These are phyloP conservation scores for Solenopsis invicta DNA, from an alignment of 1,140 invertebrate genomes.

Conservation along the genomic window DNA sequence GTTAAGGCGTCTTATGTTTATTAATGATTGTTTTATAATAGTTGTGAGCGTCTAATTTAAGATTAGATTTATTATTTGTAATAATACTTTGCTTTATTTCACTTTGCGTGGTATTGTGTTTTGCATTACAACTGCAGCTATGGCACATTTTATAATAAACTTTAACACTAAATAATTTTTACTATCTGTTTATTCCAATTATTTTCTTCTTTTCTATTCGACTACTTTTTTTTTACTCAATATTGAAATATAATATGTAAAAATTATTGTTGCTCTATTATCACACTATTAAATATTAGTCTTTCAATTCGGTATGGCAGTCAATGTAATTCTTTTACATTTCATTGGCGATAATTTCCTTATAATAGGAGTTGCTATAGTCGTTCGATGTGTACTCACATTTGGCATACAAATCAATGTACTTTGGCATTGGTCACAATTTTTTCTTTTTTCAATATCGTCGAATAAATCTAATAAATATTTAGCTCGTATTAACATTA, in stretches of 20 bases:
- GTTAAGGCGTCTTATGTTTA: neutral
- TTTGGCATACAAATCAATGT: slow-evolving; percentile 7
- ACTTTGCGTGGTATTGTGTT: neutral
- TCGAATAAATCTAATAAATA: slow-evolving; percentile 7
- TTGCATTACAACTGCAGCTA: neutral
- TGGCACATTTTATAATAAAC: neutral
- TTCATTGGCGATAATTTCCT: neutral
- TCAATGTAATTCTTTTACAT: neutral
- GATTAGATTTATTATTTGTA: no score
- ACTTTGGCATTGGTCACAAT: slow-evolving; percentile 45
- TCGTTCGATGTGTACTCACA: neutral
- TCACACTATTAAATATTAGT: slow-evolving; percentile 16
- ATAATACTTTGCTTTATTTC: slow-evolving; percentile 14
- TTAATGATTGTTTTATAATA: neutral
- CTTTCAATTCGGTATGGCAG: slow-evolving; percentile 41
- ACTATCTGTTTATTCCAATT: neutral
- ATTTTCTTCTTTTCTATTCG: neutral
- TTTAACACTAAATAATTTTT: slow-evolving; percentile 1
- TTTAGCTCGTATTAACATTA: neutral
- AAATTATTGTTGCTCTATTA: slow-evolving; percentile 26
- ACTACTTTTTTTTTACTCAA: neutral
- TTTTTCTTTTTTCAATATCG: neutral
- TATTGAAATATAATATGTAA: slow-evolving; percentile 20
- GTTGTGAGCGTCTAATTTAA: no score
- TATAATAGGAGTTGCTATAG: neutral